Percentiles rank a stretch among this genome's conserved stretches.
Conservation (phyloP, 2,888 invertebrate species). For the Lepidochitona cinerea region DNA sequence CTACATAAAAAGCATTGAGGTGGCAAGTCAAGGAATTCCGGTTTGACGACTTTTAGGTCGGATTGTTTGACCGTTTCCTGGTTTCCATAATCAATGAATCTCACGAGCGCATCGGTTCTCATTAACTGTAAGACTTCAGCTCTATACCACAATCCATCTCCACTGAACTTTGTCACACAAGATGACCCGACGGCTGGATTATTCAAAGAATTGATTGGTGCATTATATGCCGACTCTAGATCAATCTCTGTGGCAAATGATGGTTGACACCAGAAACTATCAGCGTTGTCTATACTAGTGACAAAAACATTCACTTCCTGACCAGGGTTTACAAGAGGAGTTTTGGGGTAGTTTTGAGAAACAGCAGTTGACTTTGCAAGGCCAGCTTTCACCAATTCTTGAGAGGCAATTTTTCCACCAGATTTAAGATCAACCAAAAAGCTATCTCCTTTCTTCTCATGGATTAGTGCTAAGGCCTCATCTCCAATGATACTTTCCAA, state of each 20-base stretch:
- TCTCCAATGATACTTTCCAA: not conserved
- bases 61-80: conserved; percentile 41
- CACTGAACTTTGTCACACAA: conserved; percentile 36
- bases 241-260: not conserved
- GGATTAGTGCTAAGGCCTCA: not conserved
- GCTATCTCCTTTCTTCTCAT: conserved; percentile 17
- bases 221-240: not conserved
- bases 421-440: conserved; percentile 37
- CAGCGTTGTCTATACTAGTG: conserved; percentile 42
- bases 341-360: not conserved
- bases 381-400: conserved; percentile 44
- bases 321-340: not conserved
- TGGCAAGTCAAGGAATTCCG: conserved; percentile 32
- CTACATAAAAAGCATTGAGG: not conserved
- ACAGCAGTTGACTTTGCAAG: conserved; percentile 18
- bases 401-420: conserved; percentile 38
- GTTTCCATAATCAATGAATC: conserved; percentile 68
- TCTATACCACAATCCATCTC: conserved; percentile 14
- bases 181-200: conserved; percentile 29
- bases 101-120: conserved; percentile 34
- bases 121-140: conserved; percentile 35
- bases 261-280: conserved; percentile 46
- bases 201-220: not conserved
- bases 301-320: conserved; percentile 24
- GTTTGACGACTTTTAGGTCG: conserved; percentile 43